Percentiles rank a stretch among this genome's conserved stretches.
These are phyloP conservation scores for Octodon degus DNA, from an alignment of 2,113 vertebrate genomes.

Conservation along the genomic window DNA sequence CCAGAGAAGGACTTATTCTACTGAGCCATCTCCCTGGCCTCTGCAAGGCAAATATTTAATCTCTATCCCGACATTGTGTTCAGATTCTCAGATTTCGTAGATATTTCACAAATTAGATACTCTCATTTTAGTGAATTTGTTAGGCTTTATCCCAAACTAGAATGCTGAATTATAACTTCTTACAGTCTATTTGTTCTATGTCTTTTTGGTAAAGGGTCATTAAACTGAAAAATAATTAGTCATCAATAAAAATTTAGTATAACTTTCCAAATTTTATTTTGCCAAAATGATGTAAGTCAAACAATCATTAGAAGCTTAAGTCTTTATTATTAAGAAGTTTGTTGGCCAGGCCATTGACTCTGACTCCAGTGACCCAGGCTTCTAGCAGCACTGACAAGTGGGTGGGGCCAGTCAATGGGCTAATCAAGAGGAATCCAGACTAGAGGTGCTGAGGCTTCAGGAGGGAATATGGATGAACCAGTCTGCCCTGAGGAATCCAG, in stretches of 20 bases:
- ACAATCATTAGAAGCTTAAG: background rate
- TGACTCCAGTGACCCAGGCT: too few species aligned
- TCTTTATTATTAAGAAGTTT: background rate
- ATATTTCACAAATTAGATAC: background rate
- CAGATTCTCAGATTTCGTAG: background rate
- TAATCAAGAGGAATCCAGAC: too few species aligned
- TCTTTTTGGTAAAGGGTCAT: background rate
- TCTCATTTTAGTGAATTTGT: background rate
- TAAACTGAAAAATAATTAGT: background rate
- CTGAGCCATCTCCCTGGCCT: too few species aligned
- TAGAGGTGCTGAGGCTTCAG: too few species aligned
- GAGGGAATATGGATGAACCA: too few species aligned
- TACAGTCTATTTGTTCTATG: background rate
- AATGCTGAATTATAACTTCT: background rate
- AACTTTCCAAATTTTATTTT: background rate
- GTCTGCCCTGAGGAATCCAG: too few species aligned
- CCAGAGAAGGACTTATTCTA: too few species aligned
- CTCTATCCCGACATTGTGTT: background rate
- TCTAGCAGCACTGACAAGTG: too few species aligned
- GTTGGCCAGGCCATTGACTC: background rate
- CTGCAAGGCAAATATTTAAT: background rate
- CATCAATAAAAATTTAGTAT: background rate
- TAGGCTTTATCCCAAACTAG: background rate
- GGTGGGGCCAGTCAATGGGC: too few species aligned
- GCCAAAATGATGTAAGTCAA: background rate